These are phyloP conservation scores for Ectemnius continuus DNA, from an alignment of 2,888 invertebrate genomes.

Conservation along the genomic window DNA sequence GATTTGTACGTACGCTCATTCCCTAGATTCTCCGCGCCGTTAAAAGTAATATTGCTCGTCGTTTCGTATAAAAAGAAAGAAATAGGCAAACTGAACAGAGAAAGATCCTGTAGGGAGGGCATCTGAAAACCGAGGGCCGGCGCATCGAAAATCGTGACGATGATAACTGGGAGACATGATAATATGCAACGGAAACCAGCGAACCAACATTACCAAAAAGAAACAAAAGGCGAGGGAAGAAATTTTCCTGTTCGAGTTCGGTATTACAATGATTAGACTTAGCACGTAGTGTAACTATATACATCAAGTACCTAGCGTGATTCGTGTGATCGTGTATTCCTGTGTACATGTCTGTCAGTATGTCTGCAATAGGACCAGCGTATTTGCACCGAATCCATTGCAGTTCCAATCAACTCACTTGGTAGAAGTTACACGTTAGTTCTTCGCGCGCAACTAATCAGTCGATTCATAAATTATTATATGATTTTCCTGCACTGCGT, in stretches of 20 bases:
- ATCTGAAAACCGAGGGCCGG: not conserved
- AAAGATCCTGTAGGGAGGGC: not conserved
- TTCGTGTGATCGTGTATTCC: slow-evolving; percentile 29
- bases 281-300: slow-evolving; percentile 59
- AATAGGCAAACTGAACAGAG: slow-evolving; percentile 32
- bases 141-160: not conserved
- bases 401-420: not conserved
- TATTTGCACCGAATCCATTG: not conserved
- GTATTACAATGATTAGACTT: slow-evolving; percentile 57
- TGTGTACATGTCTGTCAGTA: slow-evolving; percentile 17
- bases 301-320: slow-evolving; percentile 61
- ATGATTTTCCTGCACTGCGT: slow-evolving; percentile 42
- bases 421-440: slow-evolving; percentile 28
- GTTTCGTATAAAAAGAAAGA: slow-evolving; percentile 58
- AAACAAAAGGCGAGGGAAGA: slow-evolving; percentile 9
- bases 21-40: slow-evolving; percentile 39
- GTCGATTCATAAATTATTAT: slow-evolving; percentile 68
- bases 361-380: slow-evolving; percentile 2
- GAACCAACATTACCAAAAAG: not conserved
- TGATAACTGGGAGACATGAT: not conserved
- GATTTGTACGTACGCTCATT: slow-evolving; percentile 37
- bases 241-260: slow-evolving; percentile 39
- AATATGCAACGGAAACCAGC: not conserved
- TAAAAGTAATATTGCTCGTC: slow-evolving; percentile 71
- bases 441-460: slow-evolving; percentile 65